Evolutionary conservation across 1,140 invertebrate species (phyloP), one percentile per base, ranked within the genome.

Genomic region (Microplitis demolitor): DNA sequence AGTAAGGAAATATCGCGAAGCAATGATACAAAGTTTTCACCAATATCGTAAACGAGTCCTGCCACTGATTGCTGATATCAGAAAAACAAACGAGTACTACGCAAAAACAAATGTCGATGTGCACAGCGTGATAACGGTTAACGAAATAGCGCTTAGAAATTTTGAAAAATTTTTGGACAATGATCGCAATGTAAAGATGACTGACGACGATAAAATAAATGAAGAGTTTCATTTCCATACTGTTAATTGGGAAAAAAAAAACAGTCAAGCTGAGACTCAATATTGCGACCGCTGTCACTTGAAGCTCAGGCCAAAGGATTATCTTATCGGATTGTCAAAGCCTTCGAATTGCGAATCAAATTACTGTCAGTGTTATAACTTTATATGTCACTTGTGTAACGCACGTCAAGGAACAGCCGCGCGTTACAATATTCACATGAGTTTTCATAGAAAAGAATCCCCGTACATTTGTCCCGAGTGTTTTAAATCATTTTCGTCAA

Each of bases 401-500:
- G 75, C 76, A 1, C 83, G 78, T 14, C 83, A 86, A 58, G 84
- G 80, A 4, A 80, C 35, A 16, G 16, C 39, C 0, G 13, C 61
- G 0, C 78, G 80, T 3, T 83, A 84, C 35, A 54, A 71, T 11
- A 72, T 77, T 0, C 85, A 87, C 70, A 45, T 83, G n/a, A 82
- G 78, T 11, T 84, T 80, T 39, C 85, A 87, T 45, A 77, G 78
- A 1, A 80, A 78, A 34, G 60, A 74, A 3, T 54, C 72, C 4
- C 79, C 77, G 4, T 82, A 76, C 8, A 13, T 39, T 3, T 87
- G 85, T 66, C 84, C 85, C 0, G 83, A 85, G 14, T 87, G 85
- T 45, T 76, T 78, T 2, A 37, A 62, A 4, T 77, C 61, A n/a
- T 85, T 79, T 53, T 0, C 60, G 0, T 68, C 77, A 2, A 75